phyloP scores from a whole-genome alignment of 1,140 invertebrate genomes.

The Globodera ellingtonae region DNA sequence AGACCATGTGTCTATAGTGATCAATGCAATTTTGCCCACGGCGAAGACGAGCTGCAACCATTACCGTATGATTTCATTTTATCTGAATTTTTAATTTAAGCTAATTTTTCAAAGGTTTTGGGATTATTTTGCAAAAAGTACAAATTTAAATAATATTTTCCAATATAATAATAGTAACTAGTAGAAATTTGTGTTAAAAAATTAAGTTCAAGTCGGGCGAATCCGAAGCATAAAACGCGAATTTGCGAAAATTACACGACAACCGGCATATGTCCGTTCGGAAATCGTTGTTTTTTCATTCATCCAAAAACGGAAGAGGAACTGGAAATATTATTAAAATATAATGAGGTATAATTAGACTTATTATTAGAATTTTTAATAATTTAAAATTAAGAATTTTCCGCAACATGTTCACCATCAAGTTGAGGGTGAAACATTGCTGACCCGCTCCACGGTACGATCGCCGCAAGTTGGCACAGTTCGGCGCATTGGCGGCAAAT shows the following conservation, averaged over 20 bases:
- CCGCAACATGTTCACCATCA: background rate
- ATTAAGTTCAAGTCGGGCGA: conserved; percentile 22
- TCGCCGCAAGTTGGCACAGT: background rate
- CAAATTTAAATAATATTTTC: conserved; percentile 23
- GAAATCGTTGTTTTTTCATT: conserved; percentile 57
- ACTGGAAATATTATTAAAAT: background rate
- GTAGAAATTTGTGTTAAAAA: background rate
- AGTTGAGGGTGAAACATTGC: background rate
- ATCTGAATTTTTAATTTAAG: conserved; percentile 1
- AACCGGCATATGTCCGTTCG: conserved; percentile 55
- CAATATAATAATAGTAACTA: no score
- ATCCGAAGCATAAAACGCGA: conserved; percentile 57
- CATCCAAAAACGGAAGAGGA: conserved; percentile 39
- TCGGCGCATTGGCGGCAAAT: background rate
- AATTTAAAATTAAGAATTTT: background rate
- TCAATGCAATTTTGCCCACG: conserved; percentile 57
- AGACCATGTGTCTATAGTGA: conserved; percentile 50
- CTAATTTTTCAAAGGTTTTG: background rate
- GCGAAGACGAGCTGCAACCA: conserved; percentile 49
- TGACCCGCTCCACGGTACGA: background rate
- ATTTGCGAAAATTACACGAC: conserved; percentile 61
- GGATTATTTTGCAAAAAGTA: no score
- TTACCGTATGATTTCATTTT: conserved; percentile 28
- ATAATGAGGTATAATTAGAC: background rate
- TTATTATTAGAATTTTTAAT: background rate